Conservation (phyloP, 1,140 invertebrate species). For the Tenebrio molitor region DNA sequence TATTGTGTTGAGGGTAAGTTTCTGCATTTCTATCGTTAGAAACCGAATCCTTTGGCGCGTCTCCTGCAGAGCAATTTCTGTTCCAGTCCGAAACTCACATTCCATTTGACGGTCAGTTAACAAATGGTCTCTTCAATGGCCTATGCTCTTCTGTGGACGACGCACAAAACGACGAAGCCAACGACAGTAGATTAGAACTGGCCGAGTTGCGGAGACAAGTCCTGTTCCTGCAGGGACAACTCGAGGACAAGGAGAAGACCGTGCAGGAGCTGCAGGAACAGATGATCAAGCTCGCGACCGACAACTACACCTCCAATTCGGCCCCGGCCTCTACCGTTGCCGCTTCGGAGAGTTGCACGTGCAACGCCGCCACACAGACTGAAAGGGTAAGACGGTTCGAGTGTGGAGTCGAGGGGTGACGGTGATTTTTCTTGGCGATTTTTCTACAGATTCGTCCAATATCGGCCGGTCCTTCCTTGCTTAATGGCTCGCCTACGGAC, state of each 20-base stretch:
- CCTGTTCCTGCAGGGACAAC: slow-evolving; percentile 81
- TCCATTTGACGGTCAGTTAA: slow-evolving; percentile 82
- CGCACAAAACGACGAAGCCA: slow-evolving; percentile 66
- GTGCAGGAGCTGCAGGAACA: slow-evolving; percentile 78
- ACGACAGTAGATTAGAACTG: slow-evolving; percentile 74
- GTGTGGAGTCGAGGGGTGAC: neutral
- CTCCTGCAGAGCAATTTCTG: slow-evolving; percentile 45
- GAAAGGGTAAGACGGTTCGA: slow-evolving; percentile 74
- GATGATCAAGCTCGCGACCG: slow-evolving; percentile 67
- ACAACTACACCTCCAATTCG: slow-evolving; percentile 63
- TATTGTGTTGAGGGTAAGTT: slow-evolving; percentile 75
- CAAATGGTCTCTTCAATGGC: slow-evolving; percentile 82
- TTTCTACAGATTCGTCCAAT: slow-evolving; percentile 74
- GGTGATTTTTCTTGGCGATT: slow-evolving; percentile 10
- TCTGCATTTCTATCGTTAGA: slow-evolving; percentile 19
- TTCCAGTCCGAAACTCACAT: slow-evolving; percentile 82
- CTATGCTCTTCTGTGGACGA: slow-evolving; percentile 65
- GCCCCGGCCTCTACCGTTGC: slow-evolving; percentile 62
- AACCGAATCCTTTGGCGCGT: slow-evolving; percentile 50
- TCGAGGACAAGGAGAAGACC: slow-evolving; percentile 79
- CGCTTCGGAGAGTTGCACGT: slow-evolving; percentile 62
- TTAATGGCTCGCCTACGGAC: slow-evolving; percentile 70
- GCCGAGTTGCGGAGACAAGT: slow-evolving; percentile 84
- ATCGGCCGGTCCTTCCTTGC: slow-evolving; percentile 71
- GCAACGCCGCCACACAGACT: slow-evolving; percentile 81